Percentiles rank a stretch among this genome's conserved stretches.
Conservation (phyloP, 1,140 invertebrate genomes). For the Cryptotermes secundus region DNA sequence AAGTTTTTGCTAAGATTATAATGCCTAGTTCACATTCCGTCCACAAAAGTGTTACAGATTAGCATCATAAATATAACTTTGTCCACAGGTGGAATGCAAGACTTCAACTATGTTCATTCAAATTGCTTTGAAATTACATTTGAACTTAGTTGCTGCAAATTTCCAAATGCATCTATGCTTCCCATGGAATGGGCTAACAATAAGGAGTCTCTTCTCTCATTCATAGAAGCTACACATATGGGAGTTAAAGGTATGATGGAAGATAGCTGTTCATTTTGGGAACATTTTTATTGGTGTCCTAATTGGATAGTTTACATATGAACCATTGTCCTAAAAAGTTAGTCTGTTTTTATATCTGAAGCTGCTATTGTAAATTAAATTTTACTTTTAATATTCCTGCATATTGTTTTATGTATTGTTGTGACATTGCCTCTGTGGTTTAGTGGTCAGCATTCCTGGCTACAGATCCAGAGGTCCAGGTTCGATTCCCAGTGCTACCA, state of each 20-base stretch:
- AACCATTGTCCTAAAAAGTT: too few species aligned
- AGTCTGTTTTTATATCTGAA: too few species aligned
- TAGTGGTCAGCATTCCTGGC: too few species aligned
- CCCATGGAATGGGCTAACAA: constrained; percentile 84
- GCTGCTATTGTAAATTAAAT: too few species aligned
- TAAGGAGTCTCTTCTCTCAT: constrained; percentile 80
- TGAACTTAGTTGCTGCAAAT: constrained; percentile 96
- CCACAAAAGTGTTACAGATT: neutral
- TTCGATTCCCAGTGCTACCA: too few species aligned
- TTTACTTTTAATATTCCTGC: too few species aligned
- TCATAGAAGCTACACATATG: constrained; percentile 82
- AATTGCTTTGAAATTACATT: constrained; percentile 97
- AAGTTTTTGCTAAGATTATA: constrained; percentile 26
- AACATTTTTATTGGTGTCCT: neutral
- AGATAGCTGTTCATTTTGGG: neutral
- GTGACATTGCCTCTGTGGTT: too few species aligned
- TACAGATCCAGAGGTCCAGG: too few species aligned
- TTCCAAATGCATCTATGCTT: constrained; percentile 69
- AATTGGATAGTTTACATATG: too few species aligned
- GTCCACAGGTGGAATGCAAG: constrained; percentile 88
- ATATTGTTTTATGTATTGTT: too few species aligned
- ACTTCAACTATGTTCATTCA: constrained; percentile 94
- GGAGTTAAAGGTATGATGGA: constrained; percentile 71
- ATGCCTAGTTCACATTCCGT: neutral
- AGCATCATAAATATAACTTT: constrained; percentile 35